Conservation (phyloP, 2,113 vertebrate genomes). For the Proterorhinus semilunaris region DNA sequence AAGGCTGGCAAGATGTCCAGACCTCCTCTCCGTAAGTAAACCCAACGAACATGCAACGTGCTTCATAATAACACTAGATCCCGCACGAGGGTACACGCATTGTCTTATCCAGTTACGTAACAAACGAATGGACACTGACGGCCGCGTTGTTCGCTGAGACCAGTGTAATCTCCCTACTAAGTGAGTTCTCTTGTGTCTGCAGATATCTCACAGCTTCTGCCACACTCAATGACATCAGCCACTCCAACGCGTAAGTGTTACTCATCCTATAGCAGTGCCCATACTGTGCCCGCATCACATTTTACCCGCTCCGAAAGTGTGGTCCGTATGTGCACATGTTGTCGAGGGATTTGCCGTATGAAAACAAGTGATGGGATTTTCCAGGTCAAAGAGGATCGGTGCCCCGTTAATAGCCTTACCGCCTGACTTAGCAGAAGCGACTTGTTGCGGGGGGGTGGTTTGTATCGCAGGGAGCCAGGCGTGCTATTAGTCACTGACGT, state of each 20-base stretch:
- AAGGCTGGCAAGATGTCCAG: conserved; percentile 92
- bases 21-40: conserved; percentile 88
- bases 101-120: conserved; percentile 47
- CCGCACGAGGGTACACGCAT: background rate
- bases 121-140: conserved; percentile 6
- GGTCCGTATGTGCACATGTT: conserved; percentile 19
- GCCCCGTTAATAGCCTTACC: conserved; percentile 61
- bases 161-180: conserved; percentile 22
- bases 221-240: conserved; percentile 84
- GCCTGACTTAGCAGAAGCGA: conserved; percentile 53
- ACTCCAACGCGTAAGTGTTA: conserved; percentile 79
- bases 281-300: background rate
- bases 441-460: conserved; percentile 31
- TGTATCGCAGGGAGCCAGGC: conserved; percentile 17
- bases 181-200: conserved; percentile 48
- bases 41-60: background rate
- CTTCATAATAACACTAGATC: conserved; percentile 5
- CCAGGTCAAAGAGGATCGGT: conserved; percentile 57
- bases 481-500: conserved; percentile 12
- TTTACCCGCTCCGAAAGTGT: background rate
- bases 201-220: conserved; percentile 85
- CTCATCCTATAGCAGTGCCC: background rate
- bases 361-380: conserved; percentile 69
- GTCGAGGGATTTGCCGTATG: conserved; percentile 27
- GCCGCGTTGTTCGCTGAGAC: conserved; percentile 10